Evolutionary conservation across 2,113 vertebrate genomes (phyloP).

Genomic region (Balaeniceps rex): DNA sequence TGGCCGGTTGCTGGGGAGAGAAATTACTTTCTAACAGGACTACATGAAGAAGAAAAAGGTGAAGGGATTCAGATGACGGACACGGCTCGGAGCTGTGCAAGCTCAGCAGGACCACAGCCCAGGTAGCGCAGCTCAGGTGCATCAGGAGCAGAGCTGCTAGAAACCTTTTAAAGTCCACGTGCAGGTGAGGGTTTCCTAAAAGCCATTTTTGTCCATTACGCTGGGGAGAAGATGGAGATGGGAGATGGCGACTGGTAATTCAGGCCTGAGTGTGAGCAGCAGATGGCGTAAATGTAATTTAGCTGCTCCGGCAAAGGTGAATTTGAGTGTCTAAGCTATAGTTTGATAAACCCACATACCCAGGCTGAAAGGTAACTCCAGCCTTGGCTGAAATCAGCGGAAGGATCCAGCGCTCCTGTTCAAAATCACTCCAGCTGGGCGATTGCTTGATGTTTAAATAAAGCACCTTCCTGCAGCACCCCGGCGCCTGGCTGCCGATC

Average conservation of each 20-base stretch:
- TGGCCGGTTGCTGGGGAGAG: neutral
- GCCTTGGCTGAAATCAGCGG: neutral
- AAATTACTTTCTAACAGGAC: neutral
- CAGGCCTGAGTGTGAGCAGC: neutral
- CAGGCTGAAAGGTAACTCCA: neutral
- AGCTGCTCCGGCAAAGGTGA: neutral
- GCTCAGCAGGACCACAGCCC: neutral
- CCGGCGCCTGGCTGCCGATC: fast-evolving
- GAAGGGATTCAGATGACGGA: neutral
- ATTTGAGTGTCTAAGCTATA: neutral
- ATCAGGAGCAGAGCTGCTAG: neutral
- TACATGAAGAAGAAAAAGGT: neutral
- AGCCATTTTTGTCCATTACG: neutral
- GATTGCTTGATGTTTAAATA: neutral
- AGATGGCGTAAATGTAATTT: neutral
- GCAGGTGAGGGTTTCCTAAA: neutral
- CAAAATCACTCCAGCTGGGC: neutral
- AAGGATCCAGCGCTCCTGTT: neutral
- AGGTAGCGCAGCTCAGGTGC: neutral
- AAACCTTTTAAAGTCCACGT: neutral
- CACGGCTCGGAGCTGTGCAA: neutral
- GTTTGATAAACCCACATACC: neutral
- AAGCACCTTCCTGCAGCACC: neutral
- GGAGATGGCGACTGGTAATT: neutral
- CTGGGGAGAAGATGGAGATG: neutral